Conservation (phyloP, 37 sponge, comb jelly and placozoan species). For the Aplysina aerophoba region DNA sequence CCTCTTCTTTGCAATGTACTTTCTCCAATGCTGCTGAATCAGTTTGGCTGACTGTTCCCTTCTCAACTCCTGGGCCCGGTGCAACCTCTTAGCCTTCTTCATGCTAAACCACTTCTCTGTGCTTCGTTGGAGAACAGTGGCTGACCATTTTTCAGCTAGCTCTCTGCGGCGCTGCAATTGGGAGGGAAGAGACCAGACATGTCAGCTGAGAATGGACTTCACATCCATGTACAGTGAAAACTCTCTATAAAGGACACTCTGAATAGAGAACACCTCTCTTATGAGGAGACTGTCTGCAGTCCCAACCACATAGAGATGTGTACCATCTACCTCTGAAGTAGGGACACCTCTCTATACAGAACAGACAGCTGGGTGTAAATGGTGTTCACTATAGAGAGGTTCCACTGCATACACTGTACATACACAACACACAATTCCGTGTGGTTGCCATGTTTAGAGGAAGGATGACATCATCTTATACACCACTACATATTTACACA, state of each 20-base stretch:
- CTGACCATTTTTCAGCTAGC: slow-evolving; percentile 42
- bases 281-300: no score
- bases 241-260: no score
- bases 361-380: no score
- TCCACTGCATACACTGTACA: not conserved
- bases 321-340: no score
- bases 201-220: not conserved
- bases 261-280: no score
- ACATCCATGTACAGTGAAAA: no score
- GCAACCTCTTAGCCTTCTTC: slow-evolving; percentile 40
- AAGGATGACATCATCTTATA: no score
- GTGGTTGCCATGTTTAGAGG: no score
- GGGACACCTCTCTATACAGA: no score
- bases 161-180: not conserved
- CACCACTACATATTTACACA: no score
- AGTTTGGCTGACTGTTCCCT: slow-evolving; percentile 57
- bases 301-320: no score
- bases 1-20: slow-evolving; percentile 60
- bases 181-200: not conserved
- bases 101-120: slow-evolving; percentile 34
- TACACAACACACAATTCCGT: not conserved
- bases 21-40: slow-evolving; percentile 78
- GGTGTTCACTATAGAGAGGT: no score
- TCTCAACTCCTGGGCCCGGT: slow-evolving; percentile 20
- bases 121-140: slow-evolving; percentile 44